Evolutionary conservation across 2,888 invertebrate genomes (phyloP).

Genomic region (Melinaea marsaeus): DNA sequence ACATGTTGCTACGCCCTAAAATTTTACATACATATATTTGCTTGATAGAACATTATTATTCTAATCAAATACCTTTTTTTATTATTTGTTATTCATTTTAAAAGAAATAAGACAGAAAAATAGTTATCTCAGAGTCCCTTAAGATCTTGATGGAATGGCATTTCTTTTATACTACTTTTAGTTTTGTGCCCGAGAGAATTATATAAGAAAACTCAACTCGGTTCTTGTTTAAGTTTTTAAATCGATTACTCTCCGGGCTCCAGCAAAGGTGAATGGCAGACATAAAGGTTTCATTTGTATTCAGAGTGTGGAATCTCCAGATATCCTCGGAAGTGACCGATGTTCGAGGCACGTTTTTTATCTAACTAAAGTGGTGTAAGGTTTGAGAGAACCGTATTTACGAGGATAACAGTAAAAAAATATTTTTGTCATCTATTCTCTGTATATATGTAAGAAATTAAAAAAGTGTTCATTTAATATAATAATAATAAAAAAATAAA

Average conservation of each 20-base stretch:
- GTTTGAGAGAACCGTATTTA: not conserved
- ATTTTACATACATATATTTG: not conserved
- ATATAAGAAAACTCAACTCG: not conserved
- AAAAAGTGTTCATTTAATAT: too few species aligned
- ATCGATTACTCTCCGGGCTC: conserved; percentile 5
- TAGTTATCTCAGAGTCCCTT: not conserved
- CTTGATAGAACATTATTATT: not conserved
- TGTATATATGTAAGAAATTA: too few species aligned
- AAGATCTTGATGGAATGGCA: conserved; percentile 3
- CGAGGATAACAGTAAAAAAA: too few species aligned
- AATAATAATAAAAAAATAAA: too few species aligned
- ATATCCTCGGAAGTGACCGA: conserved; percentile 28
- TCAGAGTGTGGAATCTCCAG: conserved; percentile 18
- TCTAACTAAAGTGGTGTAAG: conserved; percentile 11
- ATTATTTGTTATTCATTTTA: not conserved
- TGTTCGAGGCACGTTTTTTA: conserved; percentile 19
- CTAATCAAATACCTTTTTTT: not conserved
- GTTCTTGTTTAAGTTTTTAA: conserved; percentile 7
- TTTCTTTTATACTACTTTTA: conserved; percentile 3
- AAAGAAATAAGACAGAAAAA: conserved; percentile 7
- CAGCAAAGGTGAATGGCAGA: conserved; percentile 5
- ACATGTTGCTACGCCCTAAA: conserved; percentile 1
- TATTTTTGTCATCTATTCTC: too few species aligned
- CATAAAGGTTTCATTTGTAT: conserved; percentile 27
- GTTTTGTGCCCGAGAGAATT: not conserved